Base-by-base conservation (phyloP, 2,113 vertebrate genomes). In the Festucalex cinctus region DNA sequence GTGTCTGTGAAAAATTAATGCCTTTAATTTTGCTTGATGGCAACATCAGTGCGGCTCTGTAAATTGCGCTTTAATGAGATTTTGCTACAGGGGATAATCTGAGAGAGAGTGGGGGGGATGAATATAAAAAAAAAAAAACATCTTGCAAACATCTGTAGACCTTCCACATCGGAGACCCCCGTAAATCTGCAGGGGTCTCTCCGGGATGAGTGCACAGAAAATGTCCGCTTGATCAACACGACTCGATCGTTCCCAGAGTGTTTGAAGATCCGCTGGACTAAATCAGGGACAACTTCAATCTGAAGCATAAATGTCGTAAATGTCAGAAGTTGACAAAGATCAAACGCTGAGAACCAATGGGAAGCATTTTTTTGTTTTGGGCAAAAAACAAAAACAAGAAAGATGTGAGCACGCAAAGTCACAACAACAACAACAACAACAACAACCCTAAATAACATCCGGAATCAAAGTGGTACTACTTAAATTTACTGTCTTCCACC, bases 1-100 rank as follows among this genome's bases (percentile, higher is more conserved):
- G 97, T 93, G 91, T 92, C 86, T 88, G 94, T 96, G 95, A 97
- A 97, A 98, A 98, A 99, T 98, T 95, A 98, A 98, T 97, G 96
- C 95, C 94, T 97, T 98, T 98, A 98, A 98, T 99, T 98, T 98
- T 97, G 94, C 94, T 98, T 98, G 96, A 99, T 98, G 96, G 95
- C 94, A 98, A 96, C 95, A 99, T 97, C 96, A 98, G 95, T 92
- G 93, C 92, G 93, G 95, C 95, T 97, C 95, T 94, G 95, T 98
- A 98, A 99, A 99, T 98, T 98, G 97, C 95, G 95, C 93, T 99
- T 99, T 99, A 99, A 99, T 99, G 97, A 98, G 95, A 97, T 98
- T 98, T 98, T 99, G 96, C 97, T 98, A 98, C 96, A 96, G 97
- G 97, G 97, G 96, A 98, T 99, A 98, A 99, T 98, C 96, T 96